phyloP scores from a whole-genome alignment of 2,113 vertebrate species.

The Ptychochromis oligacanthus region DNA sequence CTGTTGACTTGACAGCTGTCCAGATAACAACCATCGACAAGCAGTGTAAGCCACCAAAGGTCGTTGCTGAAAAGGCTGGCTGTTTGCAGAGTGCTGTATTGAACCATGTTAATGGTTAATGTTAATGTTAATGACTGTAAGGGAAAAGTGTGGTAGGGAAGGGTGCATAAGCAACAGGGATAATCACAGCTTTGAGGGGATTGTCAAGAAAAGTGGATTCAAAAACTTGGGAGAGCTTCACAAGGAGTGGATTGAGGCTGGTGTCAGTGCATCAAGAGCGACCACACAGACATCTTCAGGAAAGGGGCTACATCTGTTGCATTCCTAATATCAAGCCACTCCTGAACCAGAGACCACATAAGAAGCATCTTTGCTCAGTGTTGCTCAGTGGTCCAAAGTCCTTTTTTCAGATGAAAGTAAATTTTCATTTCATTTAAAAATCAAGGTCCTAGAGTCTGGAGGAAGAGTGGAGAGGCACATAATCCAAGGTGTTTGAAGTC shows the following conservation, averaged over 20 bases:
- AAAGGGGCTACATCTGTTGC: not conserved
- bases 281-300: not conserved
- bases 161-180: not conserved
- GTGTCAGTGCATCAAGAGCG: not conserved
- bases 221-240: not conserved
- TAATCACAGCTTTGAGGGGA: not conserved
- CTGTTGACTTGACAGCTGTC: not conserved
- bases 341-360: not conserved
- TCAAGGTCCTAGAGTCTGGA: not conserved
- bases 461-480: not conserved
- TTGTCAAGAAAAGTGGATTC: not conserved
- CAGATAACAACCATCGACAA: not conserved
- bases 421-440: not conserved
- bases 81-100: not conserved
- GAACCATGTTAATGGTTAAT: not conserved
- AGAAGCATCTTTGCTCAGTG: not conserved
- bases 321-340: not conserved
- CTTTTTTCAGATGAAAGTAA: not conserved
- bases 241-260: not conserved
- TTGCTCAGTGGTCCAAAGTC: slow-evolving; percentile 5
- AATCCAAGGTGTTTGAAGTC: not conserved
- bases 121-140: not conserved
- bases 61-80: not conserved
- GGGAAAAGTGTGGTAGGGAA: not conserved
- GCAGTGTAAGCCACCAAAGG: not conserved